These are phyloP conservation scores for Lasioglossum oenotherae DNA, from an alignment of 2,888 invertebrate genomes.

Conservation along the genomic window DNA sequence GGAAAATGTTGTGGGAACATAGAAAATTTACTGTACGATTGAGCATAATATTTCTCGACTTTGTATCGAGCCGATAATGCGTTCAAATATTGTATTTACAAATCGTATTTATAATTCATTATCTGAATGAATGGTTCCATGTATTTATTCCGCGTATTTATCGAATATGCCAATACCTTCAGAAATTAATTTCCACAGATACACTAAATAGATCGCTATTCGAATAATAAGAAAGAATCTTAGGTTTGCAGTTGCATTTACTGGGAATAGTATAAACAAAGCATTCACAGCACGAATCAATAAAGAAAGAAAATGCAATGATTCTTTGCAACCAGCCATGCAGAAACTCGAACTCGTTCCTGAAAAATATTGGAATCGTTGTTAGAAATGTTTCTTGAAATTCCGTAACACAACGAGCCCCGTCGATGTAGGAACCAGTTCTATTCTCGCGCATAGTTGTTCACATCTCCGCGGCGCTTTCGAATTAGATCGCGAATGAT, in stretches of 20 bases:
- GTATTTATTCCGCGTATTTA: too few species aligned
- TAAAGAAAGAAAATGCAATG: neutral
- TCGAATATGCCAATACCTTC: too few species aligned
- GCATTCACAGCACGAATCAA: neutral
- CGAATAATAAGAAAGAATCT: too few species aligned
- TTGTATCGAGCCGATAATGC: neutral
- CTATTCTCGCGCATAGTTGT: slow-evolving; percentile 8
- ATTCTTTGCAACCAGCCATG: neutral
- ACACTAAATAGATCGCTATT: too few species aligned
- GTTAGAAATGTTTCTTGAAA: neutral
- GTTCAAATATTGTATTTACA: too few species aligned
- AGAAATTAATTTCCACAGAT: too few species aligned
- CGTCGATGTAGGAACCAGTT: neutral
- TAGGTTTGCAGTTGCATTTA: too few species aligned
- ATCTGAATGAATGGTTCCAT: too few species aligned
- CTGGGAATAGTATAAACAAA: too few species aligned
- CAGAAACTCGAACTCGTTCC: neutral
- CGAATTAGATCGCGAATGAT: neutral
- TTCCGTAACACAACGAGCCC: neutral
- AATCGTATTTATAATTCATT: too few species aligned
- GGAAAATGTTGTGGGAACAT: neutral
- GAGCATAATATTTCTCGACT: neutral
- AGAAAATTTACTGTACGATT: neutral
- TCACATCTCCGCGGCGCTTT: slow-evolving; percentile 2
- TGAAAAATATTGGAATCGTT: neutral